Evolutionary conservation across 2,797 vertebrate species (phyloP), one percentile per base, ranked within the genome.

Genomic region (Limnodromus scolopaceus): DNA sequence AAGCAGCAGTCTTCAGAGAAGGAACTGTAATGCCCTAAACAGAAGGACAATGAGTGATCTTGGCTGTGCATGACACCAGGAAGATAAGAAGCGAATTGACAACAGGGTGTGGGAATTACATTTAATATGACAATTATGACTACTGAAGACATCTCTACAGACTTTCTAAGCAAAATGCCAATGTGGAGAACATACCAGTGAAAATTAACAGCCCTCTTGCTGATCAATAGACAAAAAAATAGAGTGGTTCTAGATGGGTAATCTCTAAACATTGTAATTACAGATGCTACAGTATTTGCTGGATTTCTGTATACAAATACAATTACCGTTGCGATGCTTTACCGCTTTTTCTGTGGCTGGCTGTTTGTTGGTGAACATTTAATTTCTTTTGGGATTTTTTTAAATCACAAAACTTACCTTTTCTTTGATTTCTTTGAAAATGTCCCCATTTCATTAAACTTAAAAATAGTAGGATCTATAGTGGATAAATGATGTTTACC

Each of bases 21-120:
- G 64, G 51, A 93, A 90, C 43, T 16, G 79, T 49, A 92, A 69
- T 69, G 92, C 48, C 46, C 64, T 68, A 87, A 86, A 85, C 16
- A 86, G 55, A 68, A 54, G 53, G 41, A 57, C 46, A 71, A 76
- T 48, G 43, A 53, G n/a, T 95, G 94, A 94, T 81, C 76, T 89
- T 63, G 43, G 34, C n/a, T 87, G 41, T 76, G 41, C 43, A 16
- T 70, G 81, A 93, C 74, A 93, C 27, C 45, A 46, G 74, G 74
- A 92, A 84, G 68, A 75, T 83, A 89, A 95, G 88, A 57, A 93
- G 55, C n/a, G 97, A 97, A 96, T 55, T 95, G 86, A 69, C 72
- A 64, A 91, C 61, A 97, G 34, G 74, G 63, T 71, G 87, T 94
- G 41, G 61, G 92, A 97, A 95, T 91, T 91, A 69, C 43, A 85